Percentiles rank a stretch among this genome's conserved stretches.
Conservation (phyloP, 2,113 vertebrate genomes). For the Dicentrarchus labrax region DNA sequence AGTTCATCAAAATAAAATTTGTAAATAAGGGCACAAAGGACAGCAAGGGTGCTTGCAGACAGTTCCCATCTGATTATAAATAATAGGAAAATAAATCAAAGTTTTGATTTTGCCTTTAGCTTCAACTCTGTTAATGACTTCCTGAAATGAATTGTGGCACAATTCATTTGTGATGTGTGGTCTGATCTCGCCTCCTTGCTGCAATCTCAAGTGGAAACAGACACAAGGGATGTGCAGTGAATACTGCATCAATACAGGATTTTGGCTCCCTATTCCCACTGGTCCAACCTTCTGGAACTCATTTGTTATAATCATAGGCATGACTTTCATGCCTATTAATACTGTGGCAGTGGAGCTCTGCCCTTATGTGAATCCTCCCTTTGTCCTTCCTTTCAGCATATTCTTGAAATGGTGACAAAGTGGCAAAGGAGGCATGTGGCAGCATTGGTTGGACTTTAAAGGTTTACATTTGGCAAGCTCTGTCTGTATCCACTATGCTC, state of each 20-base stretch:
- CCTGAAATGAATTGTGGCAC: slow-evolving; percentile 57
- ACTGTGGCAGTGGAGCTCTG: slow-evolving; percentile 33
- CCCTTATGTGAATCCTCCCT: slow-evolving; percentile 33
- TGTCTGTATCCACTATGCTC: slow-evolving; percentile 56
- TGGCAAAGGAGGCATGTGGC: slow-evolving; percentile 56
- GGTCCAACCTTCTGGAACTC: slow-evolving; percentile 54
- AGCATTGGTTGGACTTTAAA: slow-evolving; percentile 62
- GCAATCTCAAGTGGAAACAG: slow-evolving; percentile 54
- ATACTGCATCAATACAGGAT: slow-evolving; percentile 54
- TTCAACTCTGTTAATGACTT: slow-evolving; percentile 49
- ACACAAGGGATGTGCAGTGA: slow-evolving; percentile 55
- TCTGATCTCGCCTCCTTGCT: slow-evolving; percentile 48
- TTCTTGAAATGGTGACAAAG: slow-evolving; percentile 64
- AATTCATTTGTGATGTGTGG: slow-evolving; percentile 60
- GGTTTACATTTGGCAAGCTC: slow-evolving; percentile 67
- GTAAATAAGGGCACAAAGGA: slow-evolving; percentile 5
- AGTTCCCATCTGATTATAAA: slow-evolving; percentile 32
- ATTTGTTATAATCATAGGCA: slow-evolving; percentile 71
- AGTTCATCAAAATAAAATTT: slow-evolving; percentile 11
- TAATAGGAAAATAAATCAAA: slow-evolving; percentile 56
- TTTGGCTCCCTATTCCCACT: slow-evolving; percentile 50
- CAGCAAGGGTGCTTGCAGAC: neutral
- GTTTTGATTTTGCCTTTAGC: slow-evolving; percentile 52
- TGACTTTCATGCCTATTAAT: slow-evolving; percentile 66
- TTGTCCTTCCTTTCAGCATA: slow-evolving; percentile 53